Conservation (phyloP, 2,113 vertebrate genomes). For the Formicarius rufipectus region DNA sequence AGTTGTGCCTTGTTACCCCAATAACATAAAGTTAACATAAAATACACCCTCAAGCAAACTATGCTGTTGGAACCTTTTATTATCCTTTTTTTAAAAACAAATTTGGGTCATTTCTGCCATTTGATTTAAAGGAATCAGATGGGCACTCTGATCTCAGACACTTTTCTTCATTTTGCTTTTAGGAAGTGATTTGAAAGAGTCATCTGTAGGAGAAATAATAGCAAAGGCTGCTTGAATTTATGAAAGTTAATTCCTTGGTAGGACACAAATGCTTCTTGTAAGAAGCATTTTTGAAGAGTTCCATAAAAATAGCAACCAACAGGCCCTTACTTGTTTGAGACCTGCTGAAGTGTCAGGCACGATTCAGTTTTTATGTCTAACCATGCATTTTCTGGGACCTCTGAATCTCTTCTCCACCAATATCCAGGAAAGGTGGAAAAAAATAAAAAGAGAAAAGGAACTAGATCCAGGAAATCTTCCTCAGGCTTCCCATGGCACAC, state of each 20-base stretch:
- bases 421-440: neutral
- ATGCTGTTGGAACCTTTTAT: neutral
- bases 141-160: neutral
- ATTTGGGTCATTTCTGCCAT: neutral
- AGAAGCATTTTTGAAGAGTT: neutral
- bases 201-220: neutral
- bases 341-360: neutral
- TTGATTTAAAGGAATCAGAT: neutral
- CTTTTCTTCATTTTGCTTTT: neutral
- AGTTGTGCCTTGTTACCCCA: neutral
- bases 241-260: neutral
- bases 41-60: neutral
- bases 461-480: neutral
- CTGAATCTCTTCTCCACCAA: neutral
- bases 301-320: neutral
- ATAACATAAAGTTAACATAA: neutral
- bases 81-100: neutral
- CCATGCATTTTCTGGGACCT: neutral
- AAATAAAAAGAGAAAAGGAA: neutral
- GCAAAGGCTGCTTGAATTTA: neutral
- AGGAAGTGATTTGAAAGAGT: neutral
- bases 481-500: neutral
- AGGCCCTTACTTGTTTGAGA: neutral
- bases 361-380: neutral
- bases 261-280: neutral